Conservation (phyloP, 2,797 vertebrate species). For the Pipistrellus nathusii region DNA sequence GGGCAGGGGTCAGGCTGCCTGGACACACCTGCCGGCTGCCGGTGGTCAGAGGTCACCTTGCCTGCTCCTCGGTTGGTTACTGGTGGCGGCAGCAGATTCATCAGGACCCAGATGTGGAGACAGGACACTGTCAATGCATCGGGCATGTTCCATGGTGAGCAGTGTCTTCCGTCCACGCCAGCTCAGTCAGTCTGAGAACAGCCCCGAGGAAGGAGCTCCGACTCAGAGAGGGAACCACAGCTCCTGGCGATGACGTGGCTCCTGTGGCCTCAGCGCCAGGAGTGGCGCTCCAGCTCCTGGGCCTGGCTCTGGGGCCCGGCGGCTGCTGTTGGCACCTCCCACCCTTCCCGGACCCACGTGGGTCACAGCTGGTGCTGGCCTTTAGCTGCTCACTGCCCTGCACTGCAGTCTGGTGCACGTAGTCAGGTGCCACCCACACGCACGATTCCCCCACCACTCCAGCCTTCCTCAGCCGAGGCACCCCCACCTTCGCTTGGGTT, state of each 20-base stretch:
- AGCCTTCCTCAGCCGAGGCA: background rate
- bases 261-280: background rate
- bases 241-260: background rate
- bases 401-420: background rate
- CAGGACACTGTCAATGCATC: background rate
- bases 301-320: background rate
- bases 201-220: background rate
- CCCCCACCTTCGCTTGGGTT: background rate
- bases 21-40: background rate
- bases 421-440: fast-evolving
- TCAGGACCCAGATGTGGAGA: background rate
- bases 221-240: background rate
- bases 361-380: background rate
- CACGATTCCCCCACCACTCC: background rate
- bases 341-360: background rate
- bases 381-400: background rate
- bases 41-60: background rate
- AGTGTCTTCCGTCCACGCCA: background rate
- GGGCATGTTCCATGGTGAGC: background rate
- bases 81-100: background rate
- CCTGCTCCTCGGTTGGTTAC: background rate
- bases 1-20: background rate
- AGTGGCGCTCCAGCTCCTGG: background rate
- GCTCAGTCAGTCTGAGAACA: background rate
- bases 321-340: background rate